Conservation (phyloP, 2,888 invertebrate genomes). For the Cylindroiulus punctatus region DNA sequence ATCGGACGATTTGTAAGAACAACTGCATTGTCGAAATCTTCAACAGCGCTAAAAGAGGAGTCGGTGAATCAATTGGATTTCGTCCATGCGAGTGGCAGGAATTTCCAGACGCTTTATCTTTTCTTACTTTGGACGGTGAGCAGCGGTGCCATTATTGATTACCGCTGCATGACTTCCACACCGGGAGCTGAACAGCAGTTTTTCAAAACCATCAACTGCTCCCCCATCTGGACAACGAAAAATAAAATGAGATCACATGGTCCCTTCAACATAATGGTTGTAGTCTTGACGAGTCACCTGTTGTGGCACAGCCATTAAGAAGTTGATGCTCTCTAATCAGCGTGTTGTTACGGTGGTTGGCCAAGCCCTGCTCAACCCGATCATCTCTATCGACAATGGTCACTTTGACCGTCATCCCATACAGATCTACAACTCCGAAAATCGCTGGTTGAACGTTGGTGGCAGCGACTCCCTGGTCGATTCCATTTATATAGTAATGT, state of each 20-base stretch:
- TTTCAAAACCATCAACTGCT: conserved; percentile 59
- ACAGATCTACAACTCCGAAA: conserved; percentile 95
- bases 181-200: conserved; percentile 84
- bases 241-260: background rate
- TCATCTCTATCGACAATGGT: conserved; percentile 87
- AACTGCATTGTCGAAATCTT: conserved; percentile 94
- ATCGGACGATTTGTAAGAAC: conserved; percentile 87
- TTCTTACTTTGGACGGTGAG: conserved; percentile 87
- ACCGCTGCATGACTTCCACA: conserved; percentile 94
- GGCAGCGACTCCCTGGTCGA: conserved; percentile 91
- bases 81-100: background rate
- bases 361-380: conserved; percentile 79
- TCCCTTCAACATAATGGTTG: background rate
- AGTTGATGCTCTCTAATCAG: conserved; percentile 55
- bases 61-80: conserved; percentile 13
- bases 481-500: conserved; percentile 92
- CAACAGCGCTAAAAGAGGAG: conserved; percentile 75
- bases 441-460: conserved; percentile 81
- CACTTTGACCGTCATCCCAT: conserved; percentile 91
- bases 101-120: background rate
- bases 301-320: conserved; percentile 19
- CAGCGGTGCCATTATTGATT: conserved; percentile 88
- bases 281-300: background rate
- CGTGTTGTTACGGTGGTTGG: conserved; percentile 62
- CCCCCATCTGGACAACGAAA: background rate